These are phyloP conservation scores for Ephestia elutella DNA, from an alignment of 1,140 invertebrate genomes.

Conservation along the genomic window DNA sequence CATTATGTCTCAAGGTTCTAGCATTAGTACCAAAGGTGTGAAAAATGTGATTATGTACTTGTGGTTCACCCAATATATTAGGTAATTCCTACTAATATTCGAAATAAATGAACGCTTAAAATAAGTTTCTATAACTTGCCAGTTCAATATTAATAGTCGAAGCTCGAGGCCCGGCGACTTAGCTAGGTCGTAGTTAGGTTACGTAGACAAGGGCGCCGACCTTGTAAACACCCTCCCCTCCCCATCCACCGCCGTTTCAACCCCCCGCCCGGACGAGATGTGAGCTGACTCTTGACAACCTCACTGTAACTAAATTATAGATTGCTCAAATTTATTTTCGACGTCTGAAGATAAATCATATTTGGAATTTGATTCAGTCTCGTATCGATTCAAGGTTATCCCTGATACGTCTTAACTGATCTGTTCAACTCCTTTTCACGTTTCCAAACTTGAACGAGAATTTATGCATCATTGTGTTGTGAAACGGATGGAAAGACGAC, in stretches of 20 bases:
- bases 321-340: not conserved
- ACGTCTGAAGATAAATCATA: not conserved
- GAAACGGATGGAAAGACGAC: too few relatives aligned
- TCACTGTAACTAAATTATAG: slow-evolving; percentile 22
- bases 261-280: slow-evolving; percentile 31
- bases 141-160: slow-evolving; percentile 42
- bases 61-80: too few relatives aligned
- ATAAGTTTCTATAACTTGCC: not conserved
- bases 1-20: too few relatives aligned
- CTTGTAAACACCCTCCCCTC: slow-evolving; percentile 30
- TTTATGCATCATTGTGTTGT: too few relatives aligned
- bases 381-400: too few relatives aligned
- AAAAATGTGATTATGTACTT: too few relatives aligned
- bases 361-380: too few relatives aligned
- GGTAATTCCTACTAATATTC: too few relatives aligned
- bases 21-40: too few relatives aligned
- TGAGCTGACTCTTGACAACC: slow-evolving; percentile 48
- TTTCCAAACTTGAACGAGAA: too few relatives aligned
- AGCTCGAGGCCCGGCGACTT: slow-evolving; percentile 34
- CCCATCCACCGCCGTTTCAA: slow-evolving; percentile 8
- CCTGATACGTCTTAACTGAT: too few relatives aligned
- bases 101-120: not conserved
- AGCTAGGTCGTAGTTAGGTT: slow-evolving; percentile 49
- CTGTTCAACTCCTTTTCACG: too few relatives aligned
- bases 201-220: slow-evolving; percentile 50